Evolutionary conservation across 2,113 vertebrate genomes (phyloP), one percentile per base, ranked within the genome.

Genomic region (Oceanites oceanicus): DNA sequence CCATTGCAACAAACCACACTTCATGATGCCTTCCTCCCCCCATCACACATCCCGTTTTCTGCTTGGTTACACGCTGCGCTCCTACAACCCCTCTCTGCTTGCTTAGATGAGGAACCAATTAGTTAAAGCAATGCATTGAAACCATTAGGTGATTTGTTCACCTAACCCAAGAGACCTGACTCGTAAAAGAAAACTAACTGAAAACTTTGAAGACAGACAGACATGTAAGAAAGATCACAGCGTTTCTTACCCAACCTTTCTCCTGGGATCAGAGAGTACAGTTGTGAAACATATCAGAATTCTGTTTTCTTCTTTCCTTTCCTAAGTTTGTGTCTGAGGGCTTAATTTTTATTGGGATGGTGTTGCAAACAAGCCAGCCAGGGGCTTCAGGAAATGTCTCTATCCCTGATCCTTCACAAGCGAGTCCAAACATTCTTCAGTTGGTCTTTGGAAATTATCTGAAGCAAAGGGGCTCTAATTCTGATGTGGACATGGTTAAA

Each of bases 301-400:
- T 85, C 77, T 96, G 90, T 93, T 94, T 96, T 95, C 84, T 90
- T 94, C 91, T 92, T 85, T 63, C 83, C 52, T 89, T 84, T 73
- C 83, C 84, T 89, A 85, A 96, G 77, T 85, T 94, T 94, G 70
- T 96, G 81, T 96, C 81, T 36, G 36, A 94, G 50, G 78, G 77
- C 92, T 96, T 95, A 96, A 88, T 92, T 96, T 97, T 97, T 96
- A 97, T 95, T 87, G 88, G 86, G 78, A 85, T 96, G 62, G 93
- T 96, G 94, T 95, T 96, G 96, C 94, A 97, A 97, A 96, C 81
- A 94, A 96, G 90, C 58, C 93, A 96, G 84, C 52, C 63, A 90
- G 90, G 80, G 90, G 77, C 77, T 96, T 95, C 96, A 93, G 77
- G 84, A 97, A 94, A 94, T 25, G 74, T 82, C 81, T 90, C 71